A percentile compares a stretch with the other conserved stretches of the same genome.
Evolutionary conservation across 23 tunicate genomes (phyloP).

Genomic region (Halocynthia roretzi): DNA sequence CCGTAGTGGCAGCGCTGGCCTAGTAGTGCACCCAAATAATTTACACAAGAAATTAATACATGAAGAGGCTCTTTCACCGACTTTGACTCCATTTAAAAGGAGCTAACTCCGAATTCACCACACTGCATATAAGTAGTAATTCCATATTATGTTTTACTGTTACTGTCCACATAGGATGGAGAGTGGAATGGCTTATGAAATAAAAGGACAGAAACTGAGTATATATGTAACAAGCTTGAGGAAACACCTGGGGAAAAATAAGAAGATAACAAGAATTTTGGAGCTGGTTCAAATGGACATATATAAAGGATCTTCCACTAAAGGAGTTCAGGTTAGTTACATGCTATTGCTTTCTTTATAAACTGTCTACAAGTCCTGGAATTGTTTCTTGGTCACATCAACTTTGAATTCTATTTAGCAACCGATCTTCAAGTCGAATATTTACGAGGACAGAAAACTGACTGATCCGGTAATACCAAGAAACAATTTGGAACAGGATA

Average conservation of each 20-base stretch:
- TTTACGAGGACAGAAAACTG: slow-evolving; percentile 25
- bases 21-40: no score
- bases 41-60: no score
- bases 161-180: not conserved
- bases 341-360: no score
- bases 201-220: slow-evolving; percentile 15
- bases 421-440: slow-evolving; percentile 22
- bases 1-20: no score
- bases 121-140: no score
- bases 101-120: no score
- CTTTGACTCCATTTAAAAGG: no score
- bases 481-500: not conserved
- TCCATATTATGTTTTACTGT: no score
- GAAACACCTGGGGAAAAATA: slow-evolving; percentile 14
- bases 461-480: slow-evolving; percentile 6
- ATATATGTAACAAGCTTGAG: slow-evolving; percentile 6
- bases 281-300: slow-evolving; percentile 18
- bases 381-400: no score
- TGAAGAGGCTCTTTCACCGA: no score
- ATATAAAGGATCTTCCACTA: slow-evolving; percentile 3
- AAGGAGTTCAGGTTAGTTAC: not conserved
- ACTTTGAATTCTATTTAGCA: not conserved
- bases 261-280: slow-evolving; percentile 17
- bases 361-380: no score
- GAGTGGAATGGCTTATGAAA: slow-evolving; percentile 26